Percentiles rank a stretch among this genome's conserved stretches.
Conservation (phyloP, 2,888 invertebrate species). For the Petrolisthes cinctipes region DNA sequence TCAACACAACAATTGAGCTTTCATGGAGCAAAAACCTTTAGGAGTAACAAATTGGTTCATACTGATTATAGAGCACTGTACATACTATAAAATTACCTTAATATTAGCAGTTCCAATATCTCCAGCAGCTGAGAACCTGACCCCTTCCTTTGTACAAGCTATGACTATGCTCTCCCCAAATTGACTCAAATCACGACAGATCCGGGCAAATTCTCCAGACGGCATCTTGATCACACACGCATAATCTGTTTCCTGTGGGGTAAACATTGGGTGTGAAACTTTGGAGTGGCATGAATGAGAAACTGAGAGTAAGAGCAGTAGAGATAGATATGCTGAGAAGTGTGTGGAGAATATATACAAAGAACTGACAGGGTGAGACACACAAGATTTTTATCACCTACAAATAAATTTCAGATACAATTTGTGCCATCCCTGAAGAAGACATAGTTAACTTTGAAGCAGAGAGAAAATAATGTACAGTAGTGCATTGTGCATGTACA, state of each 20-base stretch:
- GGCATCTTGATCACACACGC: slow-evolving; percentile 97
- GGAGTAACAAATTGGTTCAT: neutral
- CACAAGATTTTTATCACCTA: no score
- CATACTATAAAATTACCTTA: slow-evolving; percentile 48
- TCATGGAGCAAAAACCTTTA: neutral
- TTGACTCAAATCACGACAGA: slow-evolving; percentile 95
- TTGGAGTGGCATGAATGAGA: no score
- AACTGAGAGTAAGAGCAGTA: no score
- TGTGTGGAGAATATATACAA: no score
- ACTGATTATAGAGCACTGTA: neutral
- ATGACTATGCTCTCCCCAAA: slow-evolving; percentile 99
- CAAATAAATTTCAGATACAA: neutral
- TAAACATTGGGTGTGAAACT: no score
- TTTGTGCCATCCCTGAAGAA: neutral
- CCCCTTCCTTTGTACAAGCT: slow-evolving; percentile 95
- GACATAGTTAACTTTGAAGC: neutral
- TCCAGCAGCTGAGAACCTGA: slow-evolving; percentile 93
- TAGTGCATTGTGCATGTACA: neutral
- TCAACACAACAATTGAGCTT: neutral
- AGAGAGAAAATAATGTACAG: neutral
- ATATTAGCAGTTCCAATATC: slow-evolving; percentile 85
- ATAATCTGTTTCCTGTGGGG: slow-evolving; percentile 89
- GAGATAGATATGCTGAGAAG: no score
- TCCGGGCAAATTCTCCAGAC: slow-evolving; percentile 93
- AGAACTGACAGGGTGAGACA: no score